Evolutionary conservation across 92 coral and sea anemone genomes (phyloP).

Genomic region (Desmophyllum pertusum): DNA sequence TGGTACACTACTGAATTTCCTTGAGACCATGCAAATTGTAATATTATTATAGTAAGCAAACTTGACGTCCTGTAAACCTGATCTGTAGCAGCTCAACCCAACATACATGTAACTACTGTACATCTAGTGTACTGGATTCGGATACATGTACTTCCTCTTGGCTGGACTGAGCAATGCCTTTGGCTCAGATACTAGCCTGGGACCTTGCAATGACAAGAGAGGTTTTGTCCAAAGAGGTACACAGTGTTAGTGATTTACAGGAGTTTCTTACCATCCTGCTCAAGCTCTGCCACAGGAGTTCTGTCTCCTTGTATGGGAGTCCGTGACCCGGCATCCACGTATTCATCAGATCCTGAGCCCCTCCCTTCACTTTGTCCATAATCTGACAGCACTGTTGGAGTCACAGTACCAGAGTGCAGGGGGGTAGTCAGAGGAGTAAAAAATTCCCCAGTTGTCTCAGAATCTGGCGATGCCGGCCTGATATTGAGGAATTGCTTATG

Average conservation of each 20-base stretch:
- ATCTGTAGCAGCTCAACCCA: no score
- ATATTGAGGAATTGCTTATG: neutral
- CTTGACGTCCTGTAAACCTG: no score
- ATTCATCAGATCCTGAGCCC: constrained; percentile 24
- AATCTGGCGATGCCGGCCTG: constrained; percentile 69
- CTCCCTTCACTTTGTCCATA: constrained; percentile 35
- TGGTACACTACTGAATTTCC: no score
- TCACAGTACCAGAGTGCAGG: constrained; percentile 56
- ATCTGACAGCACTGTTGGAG: constrained; percentile 74
- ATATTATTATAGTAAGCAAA: no score
- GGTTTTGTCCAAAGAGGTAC: neutral
- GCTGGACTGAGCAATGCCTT: neutral
- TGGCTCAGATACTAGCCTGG: neutral
- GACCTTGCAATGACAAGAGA: neutral
- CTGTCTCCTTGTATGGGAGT: constrained; percentile 50
- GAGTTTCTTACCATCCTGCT: constrained; percentile 37
- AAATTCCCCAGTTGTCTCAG: constrained; percentile 71
- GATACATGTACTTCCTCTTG: no score
- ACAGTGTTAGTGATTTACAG: neutral
- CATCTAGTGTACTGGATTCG: no score
- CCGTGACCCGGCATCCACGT: constrained; percentile 53
- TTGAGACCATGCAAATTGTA: no score
- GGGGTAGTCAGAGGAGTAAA: constrained; percentile 69
- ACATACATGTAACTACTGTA: no score
- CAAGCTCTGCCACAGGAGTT: constrained; percentile 37